Base-by-base conservation (phyloP, 1,140 invertebrate species). In the Drosophila athabasca region DNA sequence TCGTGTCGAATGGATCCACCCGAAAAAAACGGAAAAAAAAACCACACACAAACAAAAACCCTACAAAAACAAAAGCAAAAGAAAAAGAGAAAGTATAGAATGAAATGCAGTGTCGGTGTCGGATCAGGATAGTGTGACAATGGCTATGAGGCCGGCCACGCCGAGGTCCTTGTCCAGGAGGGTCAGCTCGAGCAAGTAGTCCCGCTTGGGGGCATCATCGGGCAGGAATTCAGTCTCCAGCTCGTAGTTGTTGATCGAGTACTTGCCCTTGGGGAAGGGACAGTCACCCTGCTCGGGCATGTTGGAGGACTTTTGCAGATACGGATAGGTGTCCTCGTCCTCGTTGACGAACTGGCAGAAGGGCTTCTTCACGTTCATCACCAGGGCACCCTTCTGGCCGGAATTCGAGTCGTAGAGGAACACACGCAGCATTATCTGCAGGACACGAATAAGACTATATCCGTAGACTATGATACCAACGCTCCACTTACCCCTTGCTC, bases 311-410 rank as follows among this genome's bases (percentile, higher is more conserved):
- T 84, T 68, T 8, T 59, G 57, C 11, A 89, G 4, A 31, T 71
- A 39, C 0, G 84, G 84, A 89, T 89, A 89, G 0, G 84, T 84
- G 52, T 89, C 70, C 35, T 57, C 17, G 43, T 89, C 84, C 57
- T 89, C 84, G 11, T 72, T 89, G 48, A 89, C 15, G 31, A 89
- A 89, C 60, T 81, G 24, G n/a, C 84, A 89, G 54, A 89, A 81
- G 0, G 79, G 84, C 8, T 84, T 84, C 9, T 78, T 62, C 31
- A 89, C 46, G 35, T 78, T 83, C 76, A 89, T 72, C 0, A 89
- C 73, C 66, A 84, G 17, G 2, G 75, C 58, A 13, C 82, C 82
- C 43, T 72, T 73, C 3, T 70, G 55, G 0, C 62, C 72, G 44
- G 66, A 46, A 1, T 31, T 22, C 6, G 64, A 62, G 22, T 82